These are phyloP conservation scores for Ypsolopha scabrella DNA, from an alignment of 2,888 invertebrate genomes.

Conservation along the genomic window DNA sequence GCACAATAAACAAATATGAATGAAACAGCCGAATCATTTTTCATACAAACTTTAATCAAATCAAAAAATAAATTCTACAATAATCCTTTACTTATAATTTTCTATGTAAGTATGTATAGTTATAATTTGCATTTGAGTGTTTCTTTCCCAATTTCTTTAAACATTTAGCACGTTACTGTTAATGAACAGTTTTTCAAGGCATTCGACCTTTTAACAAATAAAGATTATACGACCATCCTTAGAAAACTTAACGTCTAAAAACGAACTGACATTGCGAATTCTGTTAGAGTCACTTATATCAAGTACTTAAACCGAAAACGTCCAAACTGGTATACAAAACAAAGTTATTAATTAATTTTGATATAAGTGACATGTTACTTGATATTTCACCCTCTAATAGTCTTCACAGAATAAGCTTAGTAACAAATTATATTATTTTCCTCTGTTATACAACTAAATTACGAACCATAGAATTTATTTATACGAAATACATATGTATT, in stretches of 20 bases:
- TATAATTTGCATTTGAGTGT: constrained; percentile 53
- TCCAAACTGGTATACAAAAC: background rate
- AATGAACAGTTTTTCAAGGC: constrained; percentile 2
- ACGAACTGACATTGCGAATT: background rate
- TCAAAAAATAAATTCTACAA: constrained; percentile 70
- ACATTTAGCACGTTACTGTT: background rate
- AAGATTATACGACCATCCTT: background rate
- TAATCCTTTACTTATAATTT: constrained; percentile 50
- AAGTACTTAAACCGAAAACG: background rate
- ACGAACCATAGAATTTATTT: constrained; percentile 61
- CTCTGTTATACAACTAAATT: constrained; percentile 60
- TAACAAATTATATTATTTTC: constrained; percentile 66
- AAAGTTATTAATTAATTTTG: no score
- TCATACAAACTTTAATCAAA: constrained; percentile 70
- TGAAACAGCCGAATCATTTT: constrained; percentile 16
- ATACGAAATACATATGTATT: constrained; percentile 65
- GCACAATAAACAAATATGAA: no score
- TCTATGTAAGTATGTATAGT: constrained; percentile 40
- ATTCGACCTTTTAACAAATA: background rate
- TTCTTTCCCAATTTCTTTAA: constrained; percentile 16
- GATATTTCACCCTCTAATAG: background rate
- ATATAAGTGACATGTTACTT: background rate
- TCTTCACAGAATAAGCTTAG: constrained; percentile 40
- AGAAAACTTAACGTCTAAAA: constrained; percentile 2
- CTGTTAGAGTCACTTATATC: background rate